Conservation (phyloP, 2,113 vertebrate species). For the Embiotoca jacksoni region DNA sequence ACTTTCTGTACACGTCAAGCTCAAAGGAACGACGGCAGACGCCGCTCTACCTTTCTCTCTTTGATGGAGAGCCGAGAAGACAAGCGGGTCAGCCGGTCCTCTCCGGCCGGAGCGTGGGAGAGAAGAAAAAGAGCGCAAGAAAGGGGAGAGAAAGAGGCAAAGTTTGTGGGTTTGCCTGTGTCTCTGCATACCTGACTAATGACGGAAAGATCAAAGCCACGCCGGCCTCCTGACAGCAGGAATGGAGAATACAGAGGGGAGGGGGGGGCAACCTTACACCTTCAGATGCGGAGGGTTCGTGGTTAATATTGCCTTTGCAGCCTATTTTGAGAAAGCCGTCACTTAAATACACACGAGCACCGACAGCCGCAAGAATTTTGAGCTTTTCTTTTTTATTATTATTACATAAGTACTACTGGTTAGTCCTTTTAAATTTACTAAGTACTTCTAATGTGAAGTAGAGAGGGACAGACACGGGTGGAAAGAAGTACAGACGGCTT, state of each 20-base stretch:
- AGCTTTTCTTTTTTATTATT: too few species aligned
- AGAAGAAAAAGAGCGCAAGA: conserved; percentile 39
- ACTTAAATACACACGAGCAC: too few species aligned
- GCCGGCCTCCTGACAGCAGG: conserved; percentile 65
- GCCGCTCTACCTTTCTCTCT: conserved; percentile 49
- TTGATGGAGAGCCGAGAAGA: conserved; percentile 72
- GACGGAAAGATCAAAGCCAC: conserved; percentile 78
- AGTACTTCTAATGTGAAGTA: too few species aligned
- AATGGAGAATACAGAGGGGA: conserved; percentile 56
- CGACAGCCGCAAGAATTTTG: too few species aligned
- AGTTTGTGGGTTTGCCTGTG: conserved; percentile 59
- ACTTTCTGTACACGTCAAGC: conserved; percentile 63
- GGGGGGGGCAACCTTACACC: conserved; percentile 41
- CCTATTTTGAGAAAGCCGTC: too few species aligned
- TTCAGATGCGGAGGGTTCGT: not conserved
- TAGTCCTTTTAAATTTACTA: too few species aligned
- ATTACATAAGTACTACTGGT: too few species aligned
- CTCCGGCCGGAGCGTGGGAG: conserved; percentile 71
- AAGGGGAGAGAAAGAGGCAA: conserved; percentile 47
- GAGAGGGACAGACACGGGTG: too few species aligned
- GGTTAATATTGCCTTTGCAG: not conserved
- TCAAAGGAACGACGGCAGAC: conserved; percentile 43
- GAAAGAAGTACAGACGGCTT: too few species aligned
- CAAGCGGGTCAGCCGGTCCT: conserved; percentile 75
- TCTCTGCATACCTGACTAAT: conserved; percentile 84